Evolutionary conservation across 1,140 invertebrate species (phyloP).

Genomic region (Zaprionus taronus): DNA sequence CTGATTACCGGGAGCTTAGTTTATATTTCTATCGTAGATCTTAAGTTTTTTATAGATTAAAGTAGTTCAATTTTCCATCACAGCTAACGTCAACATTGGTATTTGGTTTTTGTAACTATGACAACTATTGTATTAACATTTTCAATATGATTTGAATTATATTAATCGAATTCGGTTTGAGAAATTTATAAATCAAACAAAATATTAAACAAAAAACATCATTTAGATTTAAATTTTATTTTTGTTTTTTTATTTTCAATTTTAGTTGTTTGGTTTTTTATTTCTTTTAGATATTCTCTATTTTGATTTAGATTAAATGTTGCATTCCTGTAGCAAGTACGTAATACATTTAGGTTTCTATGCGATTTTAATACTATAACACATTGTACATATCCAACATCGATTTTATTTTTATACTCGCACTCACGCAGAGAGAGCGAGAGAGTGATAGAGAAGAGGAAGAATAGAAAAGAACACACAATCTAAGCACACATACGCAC

Average conservation of each 20-base stretch:
- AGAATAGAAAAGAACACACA: constrained; percentile 19
- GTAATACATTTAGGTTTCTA: constrained; percentile 38
- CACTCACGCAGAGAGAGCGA: background rate
- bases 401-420: constrained; percentile 40
- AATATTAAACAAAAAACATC: constrained; percentile 31
- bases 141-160: constrained; percentile 9
- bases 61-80: constrained; percentile 64
- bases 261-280: constrained; percentile 14
- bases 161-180: constrained; percentile 1
- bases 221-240: constrained; percentile 13
- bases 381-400: constrained; percentile 71
- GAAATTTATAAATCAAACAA: constrained; percentile 1
- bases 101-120: constrained; percentile 49
- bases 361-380: constrained; percentile 61
- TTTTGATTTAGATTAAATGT: constrained; percentile 30
- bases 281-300: constrained; percentile 29
- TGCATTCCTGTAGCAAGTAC: constrained; percentile 25
- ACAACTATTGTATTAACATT: constrained; percentile 45
- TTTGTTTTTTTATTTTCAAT: constrained; percentile 13
- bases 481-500: background rate
- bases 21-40: background rate
- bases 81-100: constrained; percentile 66
- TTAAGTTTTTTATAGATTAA: constrained; percentile 22
- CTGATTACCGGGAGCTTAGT: background rate
- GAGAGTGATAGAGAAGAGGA: background rate